Base-by-base conservation (phyloP, 2,113 vertebrate species). In the Trogon melanurus region DNA sequence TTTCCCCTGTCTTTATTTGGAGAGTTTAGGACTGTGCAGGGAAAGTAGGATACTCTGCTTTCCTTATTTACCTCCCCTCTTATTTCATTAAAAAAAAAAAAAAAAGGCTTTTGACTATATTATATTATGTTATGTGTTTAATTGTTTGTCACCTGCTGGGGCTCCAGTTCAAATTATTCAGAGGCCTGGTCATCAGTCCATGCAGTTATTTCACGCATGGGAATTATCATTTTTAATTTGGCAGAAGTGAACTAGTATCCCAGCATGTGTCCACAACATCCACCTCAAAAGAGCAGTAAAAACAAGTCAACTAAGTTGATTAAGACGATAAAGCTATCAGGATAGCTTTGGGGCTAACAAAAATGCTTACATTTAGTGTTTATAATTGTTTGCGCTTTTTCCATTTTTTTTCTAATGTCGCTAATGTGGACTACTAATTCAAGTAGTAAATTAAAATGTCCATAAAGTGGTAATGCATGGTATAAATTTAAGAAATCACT, bases 181-280 rank as follows among this genome's bases (percentile, higher is more conserved):
- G 93, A 97, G 97, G 97, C 93, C 97, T 98, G 98, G 97, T 97
- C 98, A 98, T 98, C 98, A 98, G 98, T 98, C 97, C 98, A 91
- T 97, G 96, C 93, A 94, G 96, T 97, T 98, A 98, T 98, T 98
- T 98, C 96, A 98, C 92, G 51, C 98, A 92, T 97, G 98, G 98
- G 98, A 97, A 98, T 98, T 98, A 98, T 97, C 96, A 98, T 98
- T 98, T 98, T 98, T 98, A 98, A 98, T 98, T 98, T 98, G 97
- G 97, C 97, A 98, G 95, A 95, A 97, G 95, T 96, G 96, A 98
- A 94, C 96, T 97, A 98, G 96, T 85, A 97, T 89, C 97, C 80
- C 98, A 98, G 98, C 97, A 96, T 98, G 98, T 96, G 92, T 97
- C 97, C 96, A 96, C 93, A 97, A 92, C 70, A 96, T 85, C 93